Base-by-base conservation (phyloP, 2,797 vertebrate genomes). In the Enteromius thamalakanensis region DNA sequence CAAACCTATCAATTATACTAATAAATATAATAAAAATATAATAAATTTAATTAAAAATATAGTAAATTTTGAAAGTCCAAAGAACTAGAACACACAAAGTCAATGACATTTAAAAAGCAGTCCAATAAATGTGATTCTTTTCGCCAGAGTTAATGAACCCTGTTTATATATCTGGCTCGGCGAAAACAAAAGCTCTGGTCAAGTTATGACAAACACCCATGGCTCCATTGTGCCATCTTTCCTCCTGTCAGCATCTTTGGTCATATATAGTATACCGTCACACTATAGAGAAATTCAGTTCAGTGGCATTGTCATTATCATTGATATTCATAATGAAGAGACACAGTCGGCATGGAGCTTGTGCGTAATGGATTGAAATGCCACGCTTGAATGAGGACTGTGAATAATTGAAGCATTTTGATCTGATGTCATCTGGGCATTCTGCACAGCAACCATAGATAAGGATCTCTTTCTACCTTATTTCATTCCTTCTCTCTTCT, bases 381-480 rank as follows among this genome's bases (percentile, higher is more conserved):
- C 9, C 69, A 45, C 4, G 81, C 87, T 62, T 62, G 88, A 91
- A 89, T 86, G 86, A 85, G 75, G 68, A 71, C 67, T 88, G 34
- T 87, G 84, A 92, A 93, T 92, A 86, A 92, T 92, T 93, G 88
- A 91, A 83, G 87, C 67, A 87, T 88, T 42, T 72, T 55, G 15
- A 88, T 88, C 83, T 80, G 85, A 88, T 90, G 77, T 69, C 83
- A 91, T 90, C 80, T 89, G 79, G 90, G 88, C 79, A 49, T 67
- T 83, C 37, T 34, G 68, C 67, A 60, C 37, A 58, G 78, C 23
- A 29, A 65, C n/a, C 34, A 2, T 12, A n/a, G 37, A 71, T 60
- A 80, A 45, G 15, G 37, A 42, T 34, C 23, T 80, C 11, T 45
- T 17, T 19, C 21, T 42, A 49, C 69, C 45, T 37, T 40, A 12